Evolutionary conservation across 2,888 invertebrate species (phyloP).

Genomic region (Timema podura): DNA sequence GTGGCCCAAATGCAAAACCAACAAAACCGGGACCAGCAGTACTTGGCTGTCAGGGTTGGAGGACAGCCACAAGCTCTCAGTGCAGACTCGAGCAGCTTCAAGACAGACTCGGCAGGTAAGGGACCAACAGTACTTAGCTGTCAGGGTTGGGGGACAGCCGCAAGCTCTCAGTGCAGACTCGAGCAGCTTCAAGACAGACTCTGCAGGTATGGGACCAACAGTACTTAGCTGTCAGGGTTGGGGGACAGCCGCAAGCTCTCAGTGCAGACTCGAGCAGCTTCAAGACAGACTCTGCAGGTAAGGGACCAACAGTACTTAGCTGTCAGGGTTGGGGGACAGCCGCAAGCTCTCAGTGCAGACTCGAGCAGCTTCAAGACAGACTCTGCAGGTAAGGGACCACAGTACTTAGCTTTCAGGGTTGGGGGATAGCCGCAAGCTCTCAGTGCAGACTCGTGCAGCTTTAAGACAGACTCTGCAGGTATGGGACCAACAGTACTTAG

Average conservation of each 20-base stretch:
- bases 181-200: constrained; percentile 51
- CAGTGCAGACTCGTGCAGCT: constrained; percentile 66
- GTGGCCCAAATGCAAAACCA: constrained; percentile 76
- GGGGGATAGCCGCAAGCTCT: constrained; percentile 44
- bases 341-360: constrained; percentile 49
- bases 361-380: constrained; percentile 53
- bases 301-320: constrained; percentile 74
- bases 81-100: constrained; percentile 55
- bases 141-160: constrained; percentile 45
- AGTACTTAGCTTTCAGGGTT: constrained; percentile 66
- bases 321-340: constrained; percentile 51
- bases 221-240: constrained; percentile 61
- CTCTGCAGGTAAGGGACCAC: constrained; percentile 49
- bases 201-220: constrained; percentile 62
- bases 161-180: constrained; percentile 53
- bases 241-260: constrained; percentile 43
- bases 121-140: constrained; percentile 71
- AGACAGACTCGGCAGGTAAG: constrained; percentile 74
- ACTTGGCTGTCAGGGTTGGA: constrained; percentile 59
- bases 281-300: constrained; percentile 72
- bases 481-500: constrained; percentile 71
- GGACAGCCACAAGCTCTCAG: constrained; percentile 46
- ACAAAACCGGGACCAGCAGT: constrained; percentile 73
- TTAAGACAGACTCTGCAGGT: constrained; percentile 77
- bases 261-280: constrained; percentile 56